A percentile compares a stretch with the other conserved stretches of the same genome.
Conservation (phyloP, 1,140 invertebrate species). For the Musca domestica region DNA sequence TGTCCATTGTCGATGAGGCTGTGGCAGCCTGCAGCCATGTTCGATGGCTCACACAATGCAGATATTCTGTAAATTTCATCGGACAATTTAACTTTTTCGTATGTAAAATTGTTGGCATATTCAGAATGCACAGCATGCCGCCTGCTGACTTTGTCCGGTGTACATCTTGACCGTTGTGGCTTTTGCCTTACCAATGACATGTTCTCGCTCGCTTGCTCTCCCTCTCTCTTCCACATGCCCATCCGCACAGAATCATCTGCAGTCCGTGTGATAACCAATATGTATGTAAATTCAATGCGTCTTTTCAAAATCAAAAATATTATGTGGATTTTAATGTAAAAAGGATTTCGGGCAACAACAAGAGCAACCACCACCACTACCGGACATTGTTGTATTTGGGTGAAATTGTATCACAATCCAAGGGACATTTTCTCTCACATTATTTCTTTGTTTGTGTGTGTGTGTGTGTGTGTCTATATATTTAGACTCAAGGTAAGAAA, state of each 20-base stretch:
- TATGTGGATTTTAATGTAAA: conserved; percentile 16
- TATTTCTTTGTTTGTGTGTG: not conserved
- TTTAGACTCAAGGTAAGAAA: conserved; percentile 15
- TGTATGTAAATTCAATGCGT: conserved; percentile 17
- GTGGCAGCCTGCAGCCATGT: not conserved
- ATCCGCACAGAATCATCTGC: not conserved
- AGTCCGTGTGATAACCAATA: not conserved
- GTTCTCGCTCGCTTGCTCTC: not conserved
- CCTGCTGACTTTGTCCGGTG: not conserved
- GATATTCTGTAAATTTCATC: conserved; percentile 15
- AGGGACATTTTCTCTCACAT: no score
- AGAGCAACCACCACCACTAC: not conserved
- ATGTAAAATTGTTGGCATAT: conserved; percentile 14
- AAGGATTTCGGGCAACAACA: not conserved
- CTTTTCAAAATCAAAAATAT: conserved; percentile 20
- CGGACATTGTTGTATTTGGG: not conserved
- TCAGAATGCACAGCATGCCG: conserved; percentile 1
- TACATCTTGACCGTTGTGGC: no score
- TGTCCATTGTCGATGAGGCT: no score
- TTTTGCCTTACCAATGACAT: not conserved
- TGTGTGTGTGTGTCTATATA: not conserved
- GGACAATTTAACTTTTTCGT: conserved; percentile 16
- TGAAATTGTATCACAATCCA: not conserved
- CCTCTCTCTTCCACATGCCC: not conserved
- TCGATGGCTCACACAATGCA: conserved; percentile 8